Base-by-base conservation (phyloP, 2,888 invertebrate genomes). In the Torymus tubicola region DNA sequence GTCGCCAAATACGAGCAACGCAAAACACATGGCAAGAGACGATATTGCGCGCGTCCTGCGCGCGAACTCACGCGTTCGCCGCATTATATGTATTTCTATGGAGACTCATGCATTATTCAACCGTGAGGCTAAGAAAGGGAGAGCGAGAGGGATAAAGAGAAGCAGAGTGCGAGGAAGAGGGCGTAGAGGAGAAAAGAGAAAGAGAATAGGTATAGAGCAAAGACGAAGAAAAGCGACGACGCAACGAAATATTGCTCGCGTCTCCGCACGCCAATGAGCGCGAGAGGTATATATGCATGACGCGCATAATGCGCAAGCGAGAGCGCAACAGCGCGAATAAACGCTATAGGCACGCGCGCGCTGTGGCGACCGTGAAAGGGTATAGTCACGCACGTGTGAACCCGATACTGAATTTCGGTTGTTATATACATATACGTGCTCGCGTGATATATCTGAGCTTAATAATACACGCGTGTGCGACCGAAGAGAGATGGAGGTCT, bases 61-160 rank as follows among this genome's bases (percentile, higher is more conserved):
- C 63, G 63, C 21, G 55, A n/a, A 21, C 58, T 58, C 58, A 16
- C 58, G 50, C 21, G 42, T 14, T 50, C 68, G 16, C n/a, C 58
- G 53, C 60, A 70, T 77, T 78, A 71, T 72, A 73, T 42, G 42
- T 74, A 80, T 73, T 74, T 74, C 68, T 78, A 69, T 73, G 68
- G 67, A 68, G 72, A 16, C 71, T 79, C 76, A 82, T 81, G 81
- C 80, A 83, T 83, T 80, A 83, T 83, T 81, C 83, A 82, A 24
- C 18, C 57, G 53, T 18, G 63, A 60, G 68, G 18, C 70, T 42
- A 42, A 8, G 42, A 42, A 42, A 42, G 42, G 42, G 42, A 42
- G 42, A 42, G 42, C 42, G 42, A 42, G 42, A 42, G 8, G 42
- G 42, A 42, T 42, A 42, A 42, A 1, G 8, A 8, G 42, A 42